Conservation (phyloP, 2,113 vertebrate genomes). For the Antechinus flavipes region DNA sequence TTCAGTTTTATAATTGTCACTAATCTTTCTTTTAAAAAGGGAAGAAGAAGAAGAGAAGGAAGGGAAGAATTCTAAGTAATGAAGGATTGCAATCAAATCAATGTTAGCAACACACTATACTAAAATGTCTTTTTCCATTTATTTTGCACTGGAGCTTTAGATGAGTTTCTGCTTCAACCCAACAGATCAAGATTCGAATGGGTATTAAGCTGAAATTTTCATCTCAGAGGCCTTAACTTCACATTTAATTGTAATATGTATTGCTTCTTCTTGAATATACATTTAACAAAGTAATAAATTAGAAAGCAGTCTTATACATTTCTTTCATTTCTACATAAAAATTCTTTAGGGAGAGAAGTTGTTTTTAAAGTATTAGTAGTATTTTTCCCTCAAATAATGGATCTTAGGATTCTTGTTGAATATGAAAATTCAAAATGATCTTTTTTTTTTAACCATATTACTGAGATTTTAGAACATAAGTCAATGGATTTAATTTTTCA, state of each 20-base stretch:
- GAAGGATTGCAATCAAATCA: not conserved
- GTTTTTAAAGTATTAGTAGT: slow-evolving; percentile 10
- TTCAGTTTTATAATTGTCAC: not conserved
- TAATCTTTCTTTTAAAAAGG: not conserved
- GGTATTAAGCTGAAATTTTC: slow-evolving; percentile 55
- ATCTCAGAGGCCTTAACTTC: slow-evolving; percentile 63
- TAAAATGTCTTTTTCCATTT: not conserved
- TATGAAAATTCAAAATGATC: slow-evolving; percentile 29
- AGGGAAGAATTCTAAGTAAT: not conserved
- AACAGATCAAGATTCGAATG: slow-evolving; percentile 58
- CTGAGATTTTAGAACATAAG: slow-evolving; percentile 20
- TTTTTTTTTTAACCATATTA: not conserved
- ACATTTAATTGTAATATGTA: slow-evolving; percentile 63
- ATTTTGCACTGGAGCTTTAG: slow-evolving; percentile 6
- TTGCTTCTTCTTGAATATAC: slow-evolving; percentile 63
- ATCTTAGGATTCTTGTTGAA: slow-evolving; percentile 31
- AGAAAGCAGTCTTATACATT: slow-evolving; percentile 59
- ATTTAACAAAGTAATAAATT: slow-evolving; percentile 65
- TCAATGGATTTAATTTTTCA: slow-evolving; percentile 46
- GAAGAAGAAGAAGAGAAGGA: not conserved
- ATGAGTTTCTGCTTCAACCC: slow-evolving; percentile 52
- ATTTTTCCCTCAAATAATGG: slow-evolving; percentile 38
- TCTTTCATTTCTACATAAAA: slow-evolving; percentile 59
- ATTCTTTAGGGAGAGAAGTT: slow-evolving; percentile 42
- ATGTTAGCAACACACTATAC: not conserved